These are phyloP conservation scores for Actinopyga echinites DNA, from an alignment of 53 echinoderm and acorn worm species.

Conservation along the genomic window DNA sequence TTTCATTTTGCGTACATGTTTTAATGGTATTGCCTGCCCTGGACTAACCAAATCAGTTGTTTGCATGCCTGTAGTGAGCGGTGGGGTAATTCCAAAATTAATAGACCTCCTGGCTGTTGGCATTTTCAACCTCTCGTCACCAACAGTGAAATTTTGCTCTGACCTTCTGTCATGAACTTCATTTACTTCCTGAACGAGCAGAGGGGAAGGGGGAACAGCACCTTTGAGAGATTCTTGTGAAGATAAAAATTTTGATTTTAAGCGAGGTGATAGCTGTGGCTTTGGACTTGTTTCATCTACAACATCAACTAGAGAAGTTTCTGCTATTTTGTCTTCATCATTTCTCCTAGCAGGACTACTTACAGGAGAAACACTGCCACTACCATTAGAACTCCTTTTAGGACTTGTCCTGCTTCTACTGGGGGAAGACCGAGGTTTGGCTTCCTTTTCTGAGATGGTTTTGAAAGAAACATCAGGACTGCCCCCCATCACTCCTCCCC, in stretches of 20 bases:
- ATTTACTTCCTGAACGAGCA: slow-evolving; percentile 7
- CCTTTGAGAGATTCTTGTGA: background rate
- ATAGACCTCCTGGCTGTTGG: background rate
- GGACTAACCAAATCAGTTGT: slow-evolving; percentile 15
- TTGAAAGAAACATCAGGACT: background rate
- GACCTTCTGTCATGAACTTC: background rate
- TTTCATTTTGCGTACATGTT: no score
- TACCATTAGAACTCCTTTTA: background rate
- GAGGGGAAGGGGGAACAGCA: background rate
- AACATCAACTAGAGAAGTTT: background rate
- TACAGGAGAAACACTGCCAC: background rate
- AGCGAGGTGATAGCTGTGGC: background rate
- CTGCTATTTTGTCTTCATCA: background rate
- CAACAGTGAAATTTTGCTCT: no score
- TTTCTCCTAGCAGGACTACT: background rate
- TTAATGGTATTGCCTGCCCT: background rate
- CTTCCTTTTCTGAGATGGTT: slow-evolving; percentile 1
- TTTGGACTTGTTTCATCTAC: slow-evolving; percentile 16
- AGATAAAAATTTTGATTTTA: background rate
- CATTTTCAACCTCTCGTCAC: background rate
- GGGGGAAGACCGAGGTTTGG: background rate
- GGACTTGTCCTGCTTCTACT: background rate
- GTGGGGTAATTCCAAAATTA: slow-evolving; percentile 21
- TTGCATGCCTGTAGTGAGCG: slow-evolving; percentile 10
- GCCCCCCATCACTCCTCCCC: background rate